These are phyloP conservation scores for Eupithecia centaureata DNA, from an alignment of 2,888 invertebrate species.

Conservation along the genomic window DNA sequence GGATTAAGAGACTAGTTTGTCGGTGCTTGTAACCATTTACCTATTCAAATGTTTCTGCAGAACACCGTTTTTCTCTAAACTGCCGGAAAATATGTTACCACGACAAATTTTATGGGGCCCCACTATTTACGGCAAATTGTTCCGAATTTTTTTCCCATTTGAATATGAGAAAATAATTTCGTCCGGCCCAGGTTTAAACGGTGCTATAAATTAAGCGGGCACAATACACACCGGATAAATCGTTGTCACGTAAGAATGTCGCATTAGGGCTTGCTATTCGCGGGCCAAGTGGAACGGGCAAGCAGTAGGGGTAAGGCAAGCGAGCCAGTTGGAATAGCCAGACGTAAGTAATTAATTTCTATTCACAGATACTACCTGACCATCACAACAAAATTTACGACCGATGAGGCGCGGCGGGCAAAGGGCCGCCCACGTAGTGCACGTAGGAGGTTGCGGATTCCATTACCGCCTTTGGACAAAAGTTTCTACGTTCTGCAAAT, in stretches of 20 bases:
- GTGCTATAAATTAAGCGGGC: conserved; percentile 73
- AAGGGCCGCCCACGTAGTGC: too few relatives aligned
- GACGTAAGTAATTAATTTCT: background rate
- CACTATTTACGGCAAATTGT: conserved; percentile 45
- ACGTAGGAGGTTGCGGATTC: too few relatives aligned
- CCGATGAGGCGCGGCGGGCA: too few relatives aligned
- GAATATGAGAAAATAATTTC: conserved; percentile 69
- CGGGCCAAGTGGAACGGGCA: conserved; percentile 6
- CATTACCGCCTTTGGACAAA: too few relatives aligned
- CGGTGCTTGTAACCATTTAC: background rate
- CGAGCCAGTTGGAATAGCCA: background rate
- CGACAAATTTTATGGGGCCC: conserved; percentile 37
- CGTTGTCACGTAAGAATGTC: conserved; percentile 83
- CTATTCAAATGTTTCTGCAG: background rate
- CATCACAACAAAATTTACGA: too few relatives aligned
- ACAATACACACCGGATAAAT: conserved; percentile 82
- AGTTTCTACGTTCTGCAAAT: too few relatives aligned
- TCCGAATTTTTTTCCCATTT: conserved; percentile 56
- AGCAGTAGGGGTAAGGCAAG: background rate
- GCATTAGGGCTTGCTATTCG: conserved; percentile 59
- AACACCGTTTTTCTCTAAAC: conserved; percentile 1
- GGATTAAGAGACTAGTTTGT: too few relatives aligned
- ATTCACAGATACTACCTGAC: background rate
- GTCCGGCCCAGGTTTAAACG: conserved; percentile 67
- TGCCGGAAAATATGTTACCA: conserved; percentile 22